Percentiles rank a stretch among this genome's conserved stretches.
These are phyloP conservation scores for Cantharis rufa DNA, from an alignment of 2,888 invertebrate genomes.

Conservation along the genomic window DNA sequence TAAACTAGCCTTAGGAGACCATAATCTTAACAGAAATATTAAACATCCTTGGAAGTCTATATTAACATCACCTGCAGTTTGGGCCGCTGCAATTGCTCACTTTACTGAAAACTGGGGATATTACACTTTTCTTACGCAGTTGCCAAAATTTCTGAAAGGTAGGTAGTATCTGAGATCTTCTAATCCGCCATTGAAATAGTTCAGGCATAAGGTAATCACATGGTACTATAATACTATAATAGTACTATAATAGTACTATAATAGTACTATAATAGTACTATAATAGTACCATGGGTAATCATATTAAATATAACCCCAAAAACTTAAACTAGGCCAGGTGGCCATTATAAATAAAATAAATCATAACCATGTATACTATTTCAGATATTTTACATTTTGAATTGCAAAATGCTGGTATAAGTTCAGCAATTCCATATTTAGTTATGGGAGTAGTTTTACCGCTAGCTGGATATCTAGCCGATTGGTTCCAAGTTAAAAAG, in stretches of 20 bases:
- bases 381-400: slow-evolving; percentile 76
- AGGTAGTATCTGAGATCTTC: slow-evolving; percentile 16
- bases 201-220: too few species aligned
- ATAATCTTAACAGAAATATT: slow-evolving; percentile 56
- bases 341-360: too few species aligned
- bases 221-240: too few species aligned
- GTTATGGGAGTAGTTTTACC: slow-evolving; percentile 84
- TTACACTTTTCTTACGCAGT: slow-evolving; percentile 79
- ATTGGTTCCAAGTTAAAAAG: slow-evolving; percentile 64
- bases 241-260: too few species aligned
- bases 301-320: too few species aligned
- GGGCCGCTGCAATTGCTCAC: slow-evolving; percentile 79
- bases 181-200: too few species aligned
- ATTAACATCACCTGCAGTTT: slow-evolving; percentile 75
- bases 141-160: slow-evolving; percentile 85
- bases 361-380: not conserved
- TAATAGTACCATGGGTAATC: too few species aligned
- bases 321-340: too few species aligned
- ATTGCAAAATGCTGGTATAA: slow-evolving; percentile 77
- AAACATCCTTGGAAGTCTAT: slow-evolving; percentile 79
- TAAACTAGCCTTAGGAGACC: slow-evolving; percentile 61
- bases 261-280: too few species aligned
- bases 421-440: slow-evolving; percentile 86
- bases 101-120: slow-evolving; percentile 89
- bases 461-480: slow-evolving; percentile 81